Evolutionary conservation across 2,797 vertebrate genomes (phyloP).

Genomic region (Chloroceryle inda): DNA sequence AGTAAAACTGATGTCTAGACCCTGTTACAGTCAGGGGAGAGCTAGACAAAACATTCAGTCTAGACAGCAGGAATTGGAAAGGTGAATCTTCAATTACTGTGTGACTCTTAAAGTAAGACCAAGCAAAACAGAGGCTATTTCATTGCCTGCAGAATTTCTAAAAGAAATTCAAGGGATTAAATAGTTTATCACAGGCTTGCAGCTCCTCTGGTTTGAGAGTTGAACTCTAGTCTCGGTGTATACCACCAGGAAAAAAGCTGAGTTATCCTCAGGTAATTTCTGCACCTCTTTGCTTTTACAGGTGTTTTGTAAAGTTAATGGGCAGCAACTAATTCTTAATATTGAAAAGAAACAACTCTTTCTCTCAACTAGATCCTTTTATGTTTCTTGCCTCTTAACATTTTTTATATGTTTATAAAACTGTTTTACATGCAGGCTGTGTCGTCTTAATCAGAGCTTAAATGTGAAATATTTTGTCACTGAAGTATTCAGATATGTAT

Average conservation of each 20-base stretch:
- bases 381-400: neutral
- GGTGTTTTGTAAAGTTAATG: neutral
- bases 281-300: neutral
- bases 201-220: neutral
- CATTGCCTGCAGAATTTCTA: neutral
- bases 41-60: neutral
- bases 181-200: neutral
- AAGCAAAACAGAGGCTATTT: neutral
- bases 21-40: neutral
- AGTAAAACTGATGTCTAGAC: neutral
- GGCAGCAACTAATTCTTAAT: neutral
- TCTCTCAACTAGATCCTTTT: neutral
- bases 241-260: neutral
- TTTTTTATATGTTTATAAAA: neutral
- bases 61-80: neutral
- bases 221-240: fast-evolving
- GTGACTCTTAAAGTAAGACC: neutral
- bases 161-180: neutral
- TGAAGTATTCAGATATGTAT: neutral
- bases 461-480: neutral
- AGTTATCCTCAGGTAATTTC: neutral
- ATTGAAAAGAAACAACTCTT: neutral
- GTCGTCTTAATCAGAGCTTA: neutral
- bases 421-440: neutral
- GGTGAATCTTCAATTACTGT: neutral